Conservation (phyloP, 2,113 vertebrate species). For the Phalacrocorax brasilianus region DNA sequence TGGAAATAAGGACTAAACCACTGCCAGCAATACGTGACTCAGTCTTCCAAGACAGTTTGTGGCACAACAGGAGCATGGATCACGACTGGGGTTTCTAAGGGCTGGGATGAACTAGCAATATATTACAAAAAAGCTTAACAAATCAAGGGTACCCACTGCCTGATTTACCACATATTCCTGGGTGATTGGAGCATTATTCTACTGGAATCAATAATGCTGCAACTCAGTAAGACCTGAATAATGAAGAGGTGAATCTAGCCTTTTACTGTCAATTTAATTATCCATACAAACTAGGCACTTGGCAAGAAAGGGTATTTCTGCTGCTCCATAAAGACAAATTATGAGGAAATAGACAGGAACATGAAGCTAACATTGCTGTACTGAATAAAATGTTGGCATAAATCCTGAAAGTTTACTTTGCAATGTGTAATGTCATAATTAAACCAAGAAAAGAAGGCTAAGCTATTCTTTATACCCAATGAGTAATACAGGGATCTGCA, state of each 20-base stretch:
- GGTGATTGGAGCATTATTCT: not conserved
- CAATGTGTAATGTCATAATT: not conserved
- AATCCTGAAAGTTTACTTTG: constrained; percentile 47
- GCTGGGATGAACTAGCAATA: not conserved
- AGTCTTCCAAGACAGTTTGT: not conserved
- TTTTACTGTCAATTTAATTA: constrained; percentile 44
- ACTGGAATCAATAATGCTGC: constrained; percentile 30
- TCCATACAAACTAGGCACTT: constrained; percentile 29
- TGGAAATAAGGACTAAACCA: not conserved
- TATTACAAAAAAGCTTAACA: not conserved
- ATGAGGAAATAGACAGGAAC: constrained; percentile 28
- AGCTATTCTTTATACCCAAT: not conserved
- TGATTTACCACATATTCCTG: constrained; percentile 3
- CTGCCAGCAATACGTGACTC: not conserved
- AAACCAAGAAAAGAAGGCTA: not conserved
- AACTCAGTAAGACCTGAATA: constrained; percentile 7
- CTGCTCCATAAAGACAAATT: constrained; percentile 45
- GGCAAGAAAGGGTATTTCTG: constrained; percentile 34
- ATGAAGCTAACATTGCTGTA: not conserved
- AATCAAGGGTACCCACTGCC: not conserved
- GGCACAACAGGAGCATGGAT: not conserved
- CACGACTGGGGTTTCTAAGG: not conserved
- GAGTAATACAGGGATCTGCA: not conserved
- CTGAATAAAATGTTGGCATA: constrained; percentile 19
- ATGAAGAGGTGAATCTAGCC: constrained; percentile 8